Evolutionary conservation across 2,113 vertebrate species (phyloP).

Genomic region (pig (Sus scrofa)): DNA sequence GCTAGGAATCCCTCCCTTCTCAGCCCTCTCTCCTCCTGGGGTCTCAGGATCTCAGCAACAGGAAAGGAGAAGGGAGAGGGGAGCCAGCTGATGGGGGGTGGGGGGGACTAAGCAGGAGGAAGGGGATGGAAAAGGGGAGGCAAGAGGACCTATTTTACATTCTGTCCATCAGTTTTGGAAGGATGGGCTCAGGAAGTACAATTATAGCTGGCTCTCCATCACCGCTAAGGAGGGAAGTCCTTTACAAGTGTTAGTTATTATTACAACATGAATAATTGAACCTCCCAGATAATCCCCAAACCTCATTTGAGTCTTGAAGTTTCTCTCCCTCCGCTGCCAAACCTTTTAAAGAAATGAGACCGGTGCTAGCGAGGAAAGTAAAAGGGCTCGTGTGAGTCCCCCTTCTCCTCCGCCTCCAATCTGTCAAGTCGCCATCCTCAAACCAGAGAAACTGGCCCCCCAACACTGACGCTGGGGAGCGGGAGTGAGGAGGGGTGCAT

Average conservation of each 20-base stretch:
- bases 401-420: not conserved
- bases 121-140: not conserved
- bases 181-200: constrained; percentile 48
- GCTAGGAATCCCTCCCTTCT: not conserved
- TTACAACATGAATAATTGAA: constrained; percentile 72
- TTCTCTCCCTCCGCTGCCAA: constrained; percentile 30
- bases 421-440: constrained; percentile 34
- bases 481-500: not conserved
- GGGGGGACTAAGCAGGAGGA: not conserved
- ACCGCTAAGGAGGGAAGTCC: constrained; percentile 59
- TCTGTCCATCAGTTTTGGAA: constrained; percentile 65
- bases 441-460: not conserved
- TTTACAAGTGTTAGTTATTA: constrained; percentile 68
- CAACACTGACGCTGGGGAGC: not conserved
- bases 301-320: constrained; percentile 51
- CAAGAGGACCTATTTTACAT: not conserved
- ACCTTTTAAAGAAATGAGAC: constrained; percentile 8
- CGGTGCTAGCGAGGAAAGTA: not conserved
- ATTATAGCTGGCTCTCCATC: constrained; percentile 62
- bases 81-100: not conserved
- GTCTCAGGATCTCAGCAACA: not conserved
- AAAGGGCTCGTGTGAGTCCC: not conserved
- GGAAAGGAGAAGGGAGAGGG: not conserved
- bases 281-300: constrained; percentile 65
- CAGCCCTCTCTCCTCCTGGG: not conserved